Base-by-base conservation (phyloP, 2,797 vertebrate species). In the Pangasius sanitwongsei region DNA sequence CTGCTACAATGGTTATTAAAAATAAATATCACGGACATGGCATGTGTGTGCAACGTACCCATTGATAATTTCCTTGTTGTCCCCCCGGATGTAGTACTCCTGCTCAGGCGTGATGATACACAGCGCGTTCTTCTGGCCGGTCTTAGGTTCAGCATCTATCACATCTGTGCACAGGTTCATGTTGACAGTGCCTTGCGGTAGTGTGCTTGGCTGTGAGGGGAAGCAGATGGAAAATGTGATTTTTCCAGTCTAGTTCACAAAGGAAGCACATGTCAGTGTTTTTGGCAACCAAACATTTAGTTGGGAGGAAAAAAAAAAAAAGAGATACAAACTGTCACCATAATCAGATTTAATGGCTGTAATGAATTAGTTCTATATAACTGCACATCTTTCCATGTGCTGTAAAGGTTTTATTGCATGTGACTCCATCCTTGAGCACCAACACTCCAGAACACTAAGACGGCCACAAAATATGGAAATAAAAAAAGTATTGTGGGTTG, bases 151-250 rank as follows among this genome's bases (percentile, higher is more conserved):
- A 0, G 97, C 96, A 7, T 97, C 97, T 0, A 96, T 94, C 80
- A 97, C 96, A 13, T 97, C 97, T 0, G 93, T 92, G 83, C 97
- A 97, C 57, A 95, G 94, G 94, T 97, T 97, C 97, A 97, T 97
- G 93, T 97, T 97, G 48, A 97, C 97, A 0, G 97, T 97, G 83
- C 97, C 96, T 91, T 97, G 96, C 74, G 97, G 97, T 90, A 97
- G 92, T 0, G 97, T 97, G 92, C 96, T 97, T 5, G 96, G 97
- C 97, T 97, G 83, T 12, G 89, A 50, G 89, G 87, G 84, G 90
- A 53, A 86, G 44, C 87, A 86, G 87, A 85, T 83, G 84, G 67
- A 87, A 61, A 90, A 81, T 81, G 20, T 34, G 1, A 50, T 80
- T 74, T 59, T 83, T 44, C 41, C 48, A 63, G 28, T 70, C 31